Evolutionary conservation across 2,797 vertebrate genomes (phyloP).

Genomic region (Tinamus major): DNA sequence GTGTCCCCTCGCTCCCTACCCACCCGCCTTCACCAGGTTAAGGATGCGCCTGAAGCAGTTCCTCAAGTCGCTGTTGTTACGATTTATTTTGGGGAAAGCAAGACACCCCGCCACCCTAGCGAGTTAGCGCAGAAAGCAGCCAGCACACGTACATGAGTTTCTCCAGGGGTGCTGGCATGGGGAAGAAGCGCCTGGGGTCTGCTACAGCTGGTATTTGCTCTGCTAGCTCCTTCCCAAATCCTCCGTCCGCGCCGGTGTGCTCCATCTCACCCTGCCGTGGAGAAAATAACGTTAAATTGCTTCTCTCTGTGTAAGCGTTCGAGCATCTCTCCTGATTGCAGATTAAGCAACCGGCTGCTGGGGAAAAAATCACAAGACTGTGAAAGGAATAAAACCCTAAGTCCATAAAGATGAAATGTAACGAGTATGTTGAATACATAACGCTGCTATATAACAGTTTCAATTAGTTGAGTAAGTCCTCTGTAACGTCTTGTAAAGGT

Average conservation of each 20-base stretch:
- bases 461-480: constrained; percentile 63
- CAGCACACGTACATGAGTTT: background rate
- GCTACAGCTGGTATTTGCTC: background rate
- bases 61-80: background rate
- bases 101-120: background rate
- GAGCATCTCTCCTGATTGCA: background rate
- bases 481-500: constrained; percentile 76
- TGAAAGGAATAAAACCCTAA: constrained; percentile 62
- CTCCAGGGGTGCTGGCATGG: background rate
- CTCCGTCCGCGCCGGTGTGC: background rate
- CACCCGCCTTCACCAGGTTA: background rate
- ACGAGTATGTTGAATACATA: constrained; percentile 66
- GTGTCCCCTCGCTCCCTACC: background rate
- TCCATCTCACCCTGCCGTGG: background rate
- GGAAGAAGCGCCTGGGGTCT: background rate
- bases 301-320: background rate
- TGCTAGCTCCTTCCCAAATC: background rate
- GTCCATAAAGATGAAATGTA: constrained; percentile 74
- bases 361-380: background rate
- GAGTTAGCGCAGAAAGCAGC: background rate
- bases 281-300: background rate
- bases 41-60: background rate
- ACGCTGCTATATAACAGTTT: constrained; percentile 63
- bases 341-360: background rate
- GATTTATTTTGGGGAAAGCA: background rate